Conservation (phyloP, 1,140 invertebrate genomes). For the Macrobrachium nipponense region DNA sequence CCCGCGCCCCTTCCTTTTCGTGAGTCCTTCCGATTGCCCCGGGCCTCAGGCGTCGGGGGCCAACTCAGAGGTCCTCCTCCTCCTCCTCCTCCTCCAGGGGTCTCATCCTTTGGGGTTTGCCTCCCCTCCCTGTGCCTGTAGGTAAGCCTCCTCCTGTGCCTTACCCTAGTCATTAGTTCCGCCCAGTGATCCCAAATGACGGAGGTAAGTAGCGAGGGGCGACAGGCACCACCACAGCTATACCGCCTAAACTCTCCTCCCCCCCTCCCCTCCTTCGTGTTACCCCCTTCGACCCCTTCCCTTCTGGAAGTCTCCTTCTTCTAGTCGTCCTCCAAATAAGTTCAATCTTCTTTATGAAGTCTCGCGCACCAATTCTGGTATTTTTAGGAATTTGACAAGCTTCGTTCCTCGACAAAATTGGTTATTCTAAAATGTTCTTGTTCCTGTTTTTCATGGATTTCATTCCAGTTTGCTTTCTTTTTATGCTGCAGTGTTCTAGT, state of each 20-base stretch:
- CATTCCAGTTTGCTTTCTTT: too few relatives aligned
- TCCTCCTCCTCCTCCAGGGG: background rate
- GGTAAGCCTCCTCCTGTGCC: slow-evolving; percentile 38
- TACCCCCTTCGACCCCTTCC: background rate
- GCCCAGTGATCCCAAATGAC: slow-evolving; percentile 56
- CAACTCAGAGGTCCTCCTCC: background rate
- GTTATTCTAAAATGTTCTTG: too few relatives aligned
- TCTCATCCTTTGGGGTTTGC: background rate
- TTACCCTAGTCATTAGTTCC: slow-evolving; percentile 62
- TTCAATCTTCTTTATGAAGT: background rate
- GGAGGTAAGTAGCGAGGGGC: slow-evolving; percentile 54
- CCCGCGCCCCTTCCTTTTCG: slow-evolving; percentile 14
- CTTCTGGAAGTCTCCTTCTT: background rate
- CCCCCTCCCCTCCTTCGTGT: background rate
- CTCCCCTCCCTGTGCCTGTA: slow-evolving; percentile 3
- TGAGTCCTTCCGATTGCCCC: slow-evolving; percentile 11
- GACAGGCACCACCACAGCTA: slow-evolving; percentile 56
- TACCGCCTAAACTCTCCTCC: slow-evolving; percentile 14
- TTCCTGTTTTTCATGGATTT: too few relatives aligned
- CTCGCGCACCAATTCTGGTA: too few relatives aligned
- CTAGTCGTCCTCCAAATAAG: background rate
- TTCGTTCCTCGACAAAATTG: too few relatives aligned
- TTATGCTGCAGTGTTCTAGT: too few relatives aligned
- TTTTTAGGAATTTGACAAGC: too few relatives aligned
- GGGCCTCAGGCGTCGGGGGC: background rate